Percentiles rank a stretch among this genome's conserved stretches.
Evolutionary conservation across 1,140 invertebrate species (phyloP).

Genomic region (Papilio aristodemus): DNA sequence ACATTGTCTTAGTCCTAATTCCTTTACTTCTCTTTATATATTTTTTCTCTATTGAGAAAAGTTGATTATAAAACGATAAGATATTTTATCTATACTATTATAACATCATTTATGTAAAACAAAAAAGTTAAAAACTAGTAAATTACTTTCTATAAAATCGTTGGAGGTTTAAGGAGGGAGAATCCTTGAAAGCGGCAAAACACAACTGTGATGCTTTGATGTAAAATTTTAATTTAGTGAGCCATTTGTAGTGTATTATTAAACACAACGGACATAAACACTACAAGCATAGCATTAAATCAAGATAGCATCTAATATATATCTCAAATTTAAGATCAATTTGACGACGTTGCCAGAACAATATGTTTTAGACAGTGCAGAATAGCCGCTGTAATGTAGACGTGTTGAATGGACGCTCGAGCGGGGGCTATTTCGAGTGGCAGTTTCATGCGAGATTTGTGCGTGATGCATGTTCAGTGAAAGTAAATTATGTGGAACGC

Average conservation of each 20-base stretch:
- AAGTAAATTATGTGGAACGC: conserved; percentile 34
- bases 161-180: too few relatives aligned
- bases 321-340: neutral
- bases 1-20: too few relatives aligned
- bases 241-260: neutral
- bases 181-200: too few relatives aligned
- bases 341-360: conserved; percentile 7
- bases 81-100: too few relatives aligned
- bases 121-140: too few relatives aligned
- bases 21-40: too few relatives aligned
- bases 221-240: neutral
- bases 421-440: conserved; percentile 19
- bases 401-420: neutral
- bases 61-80: too few relatives aligned
- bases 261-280: neutral
- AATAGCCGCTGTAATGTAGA: conserved; percentile 6
- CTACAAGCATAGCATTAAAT: neutral
- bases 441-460: conserved; percentile 30
- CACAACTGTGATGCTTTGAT: neutral
- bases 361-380: conserved; percentile 9
- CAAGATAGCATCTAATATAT: conserved; percentile 12
- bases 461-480: conserved; percentile 30
- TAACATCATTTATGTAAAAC: too few relatives aligned
- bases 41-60: too few relatives aligned
- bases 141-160: too few relatives aligned